Conservation (phyloP, 2,888 invertebrate species). For the Amphipoea oculea region DNA sequence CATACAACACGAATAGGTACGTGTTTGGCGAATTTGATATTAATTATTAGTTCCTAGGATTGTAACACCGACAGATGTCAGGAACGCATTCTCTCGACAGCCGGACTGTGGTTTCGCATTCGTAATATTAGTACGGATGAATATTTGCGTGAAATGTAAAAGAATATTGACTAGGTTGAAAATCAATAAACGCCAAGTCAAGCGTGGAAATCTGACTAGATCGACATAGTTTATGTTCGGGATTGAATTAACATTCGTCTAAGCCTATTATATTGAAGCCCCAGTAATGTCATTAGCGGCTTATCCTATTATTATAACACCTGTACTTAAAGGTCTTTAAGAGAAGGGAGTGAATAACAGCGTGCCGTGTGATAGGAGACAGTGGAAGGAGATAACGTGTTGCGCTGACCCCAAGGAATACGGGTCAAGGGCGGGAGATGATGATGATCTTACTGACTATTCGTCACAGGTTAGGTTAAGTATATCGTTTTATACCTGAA, state of each 20-base stretch:
- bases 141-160: too few species aligned
- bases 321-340: not conserved
- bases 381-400: not conserved
- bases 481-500: not conserved
- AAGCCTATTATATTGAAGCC: slow-evolving; percentile 35
- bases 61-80: too few species aligned
- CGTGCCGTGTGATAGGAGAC: not conserved
- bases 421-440: not conserved
- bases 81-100: too few species aligned
- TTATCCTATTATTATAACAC: slow-evolving; percentile 21
- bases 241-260: not conserved
- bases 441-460: not conserved
- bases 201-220: not conserved
- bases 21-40: too few species aligned
- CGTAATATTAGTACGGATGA: too few species aligned
- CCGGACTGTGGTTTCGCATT: too few species aligned
- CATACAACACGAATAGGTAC: not conserved
- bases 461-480: not conserved
- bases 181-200: not conserved
- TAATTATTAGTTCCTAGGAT: too few species aligned
- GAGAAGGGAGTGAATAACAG: not conserved
- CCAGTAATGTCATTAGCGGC: slow-evolving; percentile 19
- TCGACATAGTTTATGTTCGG: not conserved
- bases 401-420: not conserved
- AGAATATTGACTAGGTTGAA: not conserved